phyloP scores from a whole-genome alignment of 2,888 invertebrate species.

The Aquatica leii region DNA sequence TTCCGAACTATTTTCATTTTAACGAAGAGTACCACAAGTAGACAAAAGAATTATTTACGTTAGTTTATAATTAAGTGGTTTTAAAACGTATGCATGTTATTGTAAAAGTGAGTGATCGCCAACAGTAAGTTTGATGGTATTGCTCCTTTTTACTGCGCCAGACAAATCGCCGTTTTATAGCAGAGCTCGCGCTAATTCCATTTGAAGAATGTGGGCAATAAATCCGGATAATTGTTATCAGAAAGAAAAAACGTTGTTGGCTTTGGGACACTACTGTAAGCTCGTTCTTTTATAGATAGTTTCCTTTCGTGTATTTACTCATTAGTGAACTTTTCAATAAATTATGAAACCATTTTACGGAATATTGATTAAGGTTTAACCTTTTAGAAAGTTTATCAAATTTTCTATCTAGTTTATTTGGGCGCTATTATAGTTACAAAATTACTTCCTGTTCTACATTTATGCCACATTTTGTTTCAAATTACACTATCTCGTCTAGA shows the following conservation, averaged over 20 bases:
- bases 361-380: neutral
- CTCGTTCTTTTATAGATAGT: slow-evolving; percentile 28
- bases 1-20: slow-evolving; percentile 34
- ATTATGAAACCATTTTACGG: neutral
- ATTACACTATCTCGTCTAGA: no score
- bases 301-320: slow-evolving; percentile 27
- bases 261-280: slow-evolving; percentile 31
- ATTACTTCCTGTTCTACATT: neutral
- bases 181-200: slow-evolving; percentile 56
- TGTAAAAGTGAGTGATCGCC: slow-evolving; percentile 49
- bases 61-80: slow-evolving; percentile 24
- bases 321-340: slow-evolving; percentile 8
- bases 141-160: slow-evolving; percentile 42
- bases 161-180: slow-evolving; percentile 59
- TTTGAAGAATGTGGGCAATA: slow-evolving; percentile 58
- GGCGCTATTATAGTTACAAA: neutral
- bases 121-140: slow-evolving; percentile 45
- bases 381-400: neutral
- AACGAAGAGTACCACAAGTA: slow-evolving; percentile 6
- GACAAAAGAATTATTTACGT: no score
- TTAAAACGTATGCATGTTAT: slow-evolving; percentile 33
- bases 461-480: neutral
- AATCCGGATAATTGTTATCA: slow-evolving; percentile 59
- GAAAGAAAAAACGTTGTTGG: slow-evolving; percentile 50
- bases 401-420: neutral